Conservation (phyloP, 2,888 invertebrate genomes). For the Cephus rjabovi region DNA sequence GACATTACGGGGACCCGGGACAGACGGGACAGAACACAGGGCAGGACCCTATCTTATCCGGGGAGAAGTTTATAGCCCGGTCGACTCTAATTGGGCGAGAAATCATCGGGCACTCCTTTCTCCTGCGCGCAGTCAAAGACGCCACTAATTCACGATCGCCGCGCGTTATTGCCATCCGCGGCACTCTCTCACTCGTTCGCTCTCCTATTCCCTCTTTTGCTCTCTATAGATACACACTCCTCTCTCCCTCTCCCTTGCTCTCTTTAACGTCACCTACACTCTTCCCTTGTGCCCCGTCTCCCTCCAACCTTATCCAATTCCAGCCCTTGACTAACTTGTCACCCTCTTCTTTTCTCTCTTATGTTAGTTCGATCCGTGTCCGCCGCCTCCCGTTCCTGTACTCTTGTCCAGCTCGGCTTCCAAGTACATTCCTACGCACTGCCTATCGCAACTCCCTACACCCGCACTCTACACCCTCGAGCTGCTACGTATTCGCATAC, state of each 20-base stretch:
- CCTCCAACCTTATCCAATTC: neutral
- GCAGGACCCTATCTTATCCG: slow-evolving; percentile 62
- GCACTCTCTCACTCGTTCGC: slow-evolving; percentile 8
- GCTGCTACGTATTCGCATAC: neutral
- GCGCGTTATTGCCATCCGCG: slow-evolving; percentile 32
- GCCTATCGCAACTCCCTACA: neutral
- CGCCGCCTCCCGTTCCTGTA: neutral
- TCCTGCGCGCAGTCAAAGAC: slow-evolving; percentile 50
- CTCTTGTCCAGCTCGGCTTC: neutral
- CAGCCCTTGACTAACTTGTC: slow-evolving; percentile 22
- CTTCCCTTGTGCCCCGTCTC: slow-evolving; percentile 23
- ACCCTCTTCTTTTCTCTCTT: slow-evolving; percentile 12
- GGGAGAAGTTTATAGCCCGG: slow-evolving; percentile 64
- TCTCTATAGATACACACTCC: neutral
- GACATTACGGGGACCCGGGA: slow-evolving; percentile 36
- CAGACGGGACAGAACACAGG: slow-evolving; percentile 50
- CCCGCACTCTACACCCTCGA: neutral
- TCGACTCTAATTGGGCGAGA: slow-evolving; percentile 66
- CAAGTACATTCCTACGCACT: neutral
- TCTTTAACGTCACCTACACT: neutral
- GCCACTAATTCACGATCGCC: slow-evolving; percentile 61
- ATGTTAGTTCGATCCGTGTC: slow-evolving; percentile 4
- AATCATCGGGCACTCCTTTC: slow-evolving; percentile 66
- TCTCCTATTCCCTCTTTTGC: neutral
- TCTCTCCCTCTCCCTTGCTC: slow-evolving; percentile 6